Base-by-base conservation (phyloP, 2,797 vertebrate species). In the Sylvia borin region DNA sequence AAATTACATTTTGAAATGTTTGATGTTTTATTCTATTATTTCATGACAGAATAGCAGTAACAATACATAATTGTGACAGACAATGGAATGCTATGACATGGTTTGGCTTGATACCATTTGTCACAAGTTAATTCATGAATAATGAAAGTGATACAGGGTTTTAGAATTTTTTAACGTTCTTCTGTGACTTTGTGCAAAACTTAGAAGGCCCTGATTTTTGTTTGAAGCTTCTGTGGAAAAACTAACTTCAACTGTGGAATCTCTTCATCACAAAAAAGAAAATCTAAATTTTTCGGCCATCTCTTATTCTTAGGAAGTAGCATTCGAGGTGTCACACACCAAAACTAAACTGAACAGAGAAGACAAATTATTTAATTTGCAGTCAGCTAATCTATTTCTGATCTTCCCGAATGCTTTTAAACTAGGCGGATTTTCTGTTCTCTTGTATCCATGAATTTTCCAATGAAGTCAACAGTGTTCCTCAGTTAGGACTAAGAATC, bases 21-120 rank as follows among this genome's bases (percentile, higher is more conserved):
- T 88, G 32, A 83, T 77, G 31, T 45, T 90, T 90, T 90, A 68
- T 86, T 84, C 85, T 29, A 85, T 90, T 94, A 75, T 88, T 86
- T 95, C 29, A 11, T 90, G 79, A 55, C 31, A 86, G 51, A 91
- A 62, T 10, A 65, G 38, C 13, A 74, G 42, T 68, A 92, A 48
- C 7, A 6, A 75, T 91, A 47, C 32, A 36, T 50, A 93, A 91
- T 18, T 83, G 47, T 93, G 85, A 65, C 64, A 82, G 85, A 43
- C 27, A 67, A 6, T 11, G 27, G 72, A 68, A 90, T 86, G n/a
- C 45, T 90, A 25, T 77, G 61, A 71, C 61, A 77, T 75, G 42
- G 53, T 40, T 92, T 67, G 34, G 24, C 50, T 92, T 90, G 58
- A 77, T 90, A 62, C 13, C 22, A 26, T 51, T 87, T 88, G 47